Evolutionary conservation across 1,140 invertebrate genomes (phyloP).

Genomic region (Frieseomelitta varia): DNA sequence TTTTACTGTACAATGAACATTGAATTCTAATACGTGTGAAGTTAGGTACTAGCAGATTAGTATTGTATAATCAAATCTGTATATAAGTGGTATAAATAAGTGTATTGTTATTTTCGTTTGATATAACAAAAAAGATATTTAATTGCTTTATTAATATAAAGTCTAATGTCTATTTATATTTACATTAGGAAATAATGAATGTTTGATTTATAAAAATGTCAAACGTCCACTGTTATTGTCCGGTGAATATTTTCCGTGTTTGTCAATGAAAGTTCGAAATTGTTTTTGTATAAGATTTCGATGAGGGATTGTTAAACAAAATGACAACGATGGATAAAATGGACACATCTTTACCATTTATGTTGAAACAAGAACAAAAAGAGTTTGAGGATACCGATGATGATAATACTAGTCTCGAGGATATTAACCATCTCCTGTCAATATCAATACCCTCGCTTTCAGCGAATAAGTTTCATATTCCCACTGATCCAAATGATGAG

Average conservation of each 20-base stretch:
- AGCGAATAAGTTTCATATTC: conserved; percentile 48
- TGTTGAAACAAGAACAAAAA: conserved; percentile 60
- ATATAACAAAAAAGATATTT: neutral
- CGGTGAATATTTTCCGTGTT: conserved; percentile 7
- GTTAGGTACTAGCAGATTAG: conserved; percentile 13
- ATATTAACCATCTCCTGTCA: conserved; percentile 50
- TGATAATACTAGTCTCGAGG: conserved; percentile 51
- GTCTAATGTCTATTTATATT: neutral
- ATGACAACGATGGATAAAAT: conserved; percentile 63
- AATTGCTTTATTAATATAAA: neutral
- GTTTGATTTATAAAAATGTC: neutral
- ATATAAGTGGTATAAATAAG: conserved; percentile 1
- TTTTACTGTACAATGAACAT: neutral
- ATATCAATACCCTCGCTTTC: conserved; percentile 64
- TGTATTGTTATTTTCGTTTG: neutral
- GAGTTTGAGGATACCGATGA: conserved; percentile 38
- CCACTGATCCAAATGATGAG: conserved; percentile 56
- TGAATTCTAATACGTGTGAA: conserved; percentile 7
- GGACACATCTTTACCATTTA: conserved; percentile 48
- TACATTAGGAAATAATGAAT: neutral
- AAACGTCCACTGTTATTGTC: conserved; percentile 1
- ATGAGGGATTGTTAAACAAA: neutral
- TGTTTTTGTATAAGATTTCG: neutral
- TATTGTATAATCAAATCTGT: conserved; percentile 18
- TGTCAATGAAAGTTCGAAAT: conserved; percentile 23